Percentiles rank a stretch among this genome's conserved stretches.
These are phyloP conservation scores for Therioaphis trifolii DNA, from an alignment of 2,888 invertebrate species.

Conservation along the genomic window DNA sequence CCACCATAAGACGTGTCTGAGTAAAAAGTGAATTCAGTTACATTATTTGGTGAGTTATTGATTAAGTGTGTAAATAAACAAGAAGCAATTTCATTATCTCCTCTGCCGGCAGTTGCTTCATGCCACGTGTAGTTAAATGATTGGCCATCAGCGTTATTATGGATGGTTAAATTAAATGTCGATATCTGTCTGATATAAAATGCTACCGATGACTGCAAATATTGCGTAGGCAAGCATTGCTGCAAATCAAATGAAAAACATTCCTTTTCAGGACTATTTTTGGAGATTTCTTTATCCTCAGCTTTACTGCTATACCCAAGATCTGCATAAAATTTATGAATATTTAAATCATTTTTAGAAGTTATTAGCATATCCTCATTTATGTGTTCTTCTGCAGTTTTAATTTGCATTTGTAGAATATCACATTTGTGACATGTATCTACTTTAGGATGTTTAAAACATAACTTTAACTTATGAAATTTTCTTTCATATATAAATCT, in stretches of 20 bases:
- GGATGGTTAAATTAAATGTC: constrained; percentile 9
- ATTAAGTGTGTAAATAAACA: constrained; percentile 64
- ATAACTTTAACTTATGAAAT: not conserved
- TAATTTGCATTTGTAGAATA: not conserved
- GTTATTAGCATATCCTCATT: constrained; percentile 14
- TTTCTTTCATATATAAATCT: too few species aligned
- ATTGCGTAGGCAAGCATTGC: constrained; percentile 63
- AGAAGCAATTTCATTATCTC: constrained; percentile 66
- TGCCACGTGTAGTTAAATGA: constrained; percentile 65
- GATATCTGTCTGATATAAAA: constrained; percentile 13
- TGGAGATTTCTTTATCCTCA: not conserved
- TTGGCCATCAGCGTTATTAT: constrained; percentile 3
- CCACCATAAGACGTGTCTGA: constrained; percentile 44
- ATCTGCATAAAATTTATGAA: too few species aligned
- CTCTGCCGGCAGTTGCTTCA: constrained; percentile 65
- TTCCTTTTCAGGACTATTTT: constrained; percentile 34
- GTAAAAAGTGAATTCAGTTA: constrained; percentile 61
- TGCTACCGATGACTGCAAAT: constrained; percentile 41
- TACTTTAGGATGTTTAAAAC: not conserved
- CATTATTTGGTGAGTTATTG: not conserved
- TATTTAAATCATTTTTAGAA: too few species aligned
- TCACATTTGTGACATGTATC: constrained; percentile 16
- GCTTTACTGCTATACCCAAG: not conserved
- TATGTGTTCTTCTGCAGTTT: constrained; percentile 19
- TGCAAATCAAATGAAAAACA: constrained; percentile 13